phyloP scores from a whole-genome alignment of 2,113 vertebrate genomes.

The Romanogobio albipinnatus region DNA sequence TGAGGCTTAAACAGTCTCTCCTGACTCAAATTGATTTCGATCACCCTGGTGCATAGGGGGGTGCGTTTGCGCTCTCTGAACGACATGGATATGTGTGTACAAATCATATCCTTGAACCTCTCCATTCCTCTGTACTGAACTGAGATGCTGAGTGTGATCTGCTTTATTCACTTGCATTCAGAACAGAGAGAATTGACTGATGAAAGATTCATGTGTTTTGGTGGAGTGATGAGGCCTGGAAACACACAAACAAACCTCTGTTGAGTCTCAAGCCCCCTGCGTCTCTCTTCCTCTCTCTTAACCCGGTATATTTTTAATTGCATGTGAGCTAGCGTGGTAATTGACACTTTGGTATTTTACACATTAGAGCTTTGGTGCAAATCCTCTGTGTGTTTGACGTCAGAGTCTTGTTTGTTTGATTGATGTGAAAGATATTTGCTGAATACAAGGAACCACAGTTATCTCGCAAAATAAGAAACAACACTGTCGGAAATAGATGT shows the following conservation, averaged over 20 bases:
- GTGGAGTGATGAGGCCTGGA: slow-evolving; percentile 32
- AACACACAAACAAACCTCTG: slow-evolving; percentile 31
- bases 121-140: slow-evolving; percentile 7
- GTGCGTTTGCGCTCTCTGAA: neutral
- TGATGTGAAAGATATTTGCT: neutral
- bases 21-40: neutral
- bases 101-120: neutral
- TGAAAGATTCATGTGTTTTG: slow-evolving; percentile 57
- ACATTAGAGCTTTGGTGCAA: neutral
- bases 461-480: neutral
- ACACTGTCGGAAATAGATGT: neutral
- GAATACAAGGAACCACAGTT: neutral
- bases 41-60: neutral
- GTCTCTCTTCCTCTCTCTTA: neutral
- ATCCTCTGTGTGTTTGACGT: neutral
- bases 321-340: neutral
- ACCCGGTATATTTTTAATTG: neutral
- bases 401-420: neutral
- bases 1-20: neutral
- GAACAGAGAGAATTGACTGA: slow-evolving; percentile 45
- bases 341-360: neutral
- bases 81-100: neutral
- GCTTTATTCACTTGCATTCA: slow-evolving; percentile 42
- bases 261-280: neutral
- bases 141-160: slow-evolving; percentile 24